phyloP scores from a whole-genome alignment of 2,113 vertebrate species.

The Conger conger region DNA sequence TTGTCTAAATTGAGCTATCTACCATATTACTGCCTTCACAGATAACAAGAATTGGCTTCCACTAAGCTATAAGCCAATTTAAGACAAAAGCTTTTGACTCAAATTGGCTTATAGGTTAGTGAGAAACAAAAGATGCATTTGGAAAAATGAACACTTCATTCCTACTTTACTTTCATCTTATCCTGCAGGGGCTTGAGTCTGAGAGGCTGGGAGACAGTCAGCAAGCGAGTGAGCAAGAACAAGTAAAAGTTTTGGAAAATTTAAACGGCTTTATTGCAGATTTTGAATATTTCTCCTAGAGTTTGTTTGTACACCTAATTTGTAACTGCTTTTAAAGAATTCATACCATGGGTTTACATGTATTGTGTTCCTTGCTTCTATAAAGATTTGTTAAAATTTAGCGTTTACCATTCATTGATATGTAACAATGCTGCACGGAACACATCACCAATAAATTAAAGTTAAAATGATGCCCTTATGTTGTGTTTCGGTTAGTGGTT shows the following conservation, averaged over 20 bases:
- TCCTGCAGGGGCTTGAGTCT: neutral
- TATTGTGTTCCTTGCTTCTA: neutral
- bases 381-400: neutral
- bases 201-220: neutral
- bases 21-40: no score
- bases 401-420: neutral
- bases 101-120: no score
- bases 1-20: no score
- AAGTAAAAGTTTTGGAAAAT: neutral
- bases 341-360: neutral
- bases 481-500: neutral
- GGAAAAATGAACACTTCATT: neutral
- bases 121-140: neutral
- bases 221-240: neutral
- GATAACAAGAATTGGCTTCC: no score
- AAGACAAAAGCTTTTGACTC: neutral
- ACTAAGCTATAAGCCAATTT: neutral
- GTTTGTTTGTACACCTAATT: neutral
- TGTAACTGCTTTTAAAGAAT: neutral
- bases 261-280: neutral
- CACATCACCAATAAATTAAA: neutral
- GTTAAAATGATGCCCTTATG: neutral
- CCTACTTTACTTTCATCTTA: neutral
- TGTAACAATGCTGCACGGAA: neutral
- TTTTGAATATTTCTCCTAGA: neutral